A percentile compares a stretch with the other conserved stretches of the same genome.
These are phyloP conservation scores for Toxostoma redivivum DNA, from an alignment of 2,113 vertebrate species.

Conservation along the genomic window DNA sequence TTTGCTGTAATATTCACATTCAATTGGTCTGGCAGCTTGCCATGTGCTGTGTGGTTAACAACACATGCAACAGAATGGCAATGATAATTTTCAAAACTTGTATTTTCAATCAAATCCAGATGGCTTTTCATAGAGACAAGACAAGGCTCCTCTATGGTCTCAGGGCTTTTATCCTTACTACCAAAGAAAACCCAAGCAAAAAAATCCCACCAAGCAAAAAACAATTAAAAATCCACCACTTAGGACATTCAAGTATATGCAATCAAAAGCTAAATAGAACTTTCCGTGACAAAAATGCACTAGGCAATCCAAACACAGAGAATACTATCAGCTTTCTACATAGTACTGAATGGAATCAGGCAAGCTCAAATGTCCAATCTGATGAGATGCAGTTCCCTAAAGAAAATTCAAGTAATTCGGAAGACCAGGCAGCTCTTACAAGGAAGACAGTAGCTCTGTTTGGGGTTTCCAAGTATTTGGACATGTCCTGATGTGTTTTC, in stretches of 20 bases:
- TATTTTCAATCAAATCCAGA: background rate
- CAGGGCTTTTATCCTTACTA: background rate
- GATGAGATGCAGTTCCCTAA: background rate
- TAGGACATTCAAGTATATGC: background rate
- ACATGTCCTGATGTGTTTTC: background rate
- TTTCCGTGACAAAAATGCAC: background rate
- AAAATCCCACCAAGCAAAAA: background rate
- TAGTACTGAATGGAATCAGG: background rate
- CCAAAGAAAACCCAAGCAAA: background rate
- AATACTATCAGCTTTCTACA: background rate
- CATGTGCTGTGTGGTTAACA: background rate
- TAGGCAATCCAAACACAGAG: background rate
- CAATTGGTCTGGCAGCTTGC: background rate
- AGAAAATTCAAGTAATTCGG: background rate
- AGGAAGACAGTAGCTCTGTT: background rate
- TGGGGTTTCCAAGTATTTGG: background rate
- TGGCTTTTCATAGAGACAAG: background rate
- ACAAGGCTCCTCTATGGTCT: background rate
- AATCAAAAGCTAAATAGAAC: background rate
- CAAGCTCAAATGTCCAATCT: background rate
- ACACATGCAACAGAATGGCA: background rate
- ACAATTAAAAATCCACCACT: background rate
- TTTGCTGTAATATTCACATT: background rate
- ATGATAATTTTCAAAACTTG: background rate
- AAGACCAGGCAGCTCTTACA: background rate